phyloP scores from a whole-genome alignment of 2,113 vertebrate genomes.

The Pseudorhombus dupliciocellatus region DNA sequence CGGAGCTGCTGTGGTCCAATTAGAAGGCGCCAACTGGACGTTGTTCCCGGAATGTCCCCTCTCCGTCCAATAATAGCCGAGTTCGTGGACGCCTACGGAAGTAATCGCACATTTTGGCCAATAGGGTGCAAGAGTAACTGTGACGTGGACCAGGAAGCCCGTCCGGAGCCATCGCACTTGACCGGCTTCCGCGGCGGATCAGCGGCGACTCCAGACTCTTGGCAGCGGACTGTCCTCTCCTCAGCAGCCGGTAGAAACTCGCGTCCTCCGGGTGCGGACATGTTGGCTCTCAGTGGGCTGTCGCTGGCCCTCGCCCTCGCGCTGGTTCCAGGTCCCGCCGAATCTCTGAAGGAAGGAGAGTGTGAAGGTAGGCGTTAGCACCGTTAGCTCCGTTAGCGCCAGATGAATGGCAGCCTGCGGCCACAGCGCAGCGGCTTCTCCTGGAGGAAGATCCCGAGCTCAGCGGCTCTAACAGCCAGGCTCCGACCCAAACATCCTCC shows the following conservation, averaged over 20 bases:
- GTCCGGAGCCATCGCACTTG: slow-evolving; percentile 1
- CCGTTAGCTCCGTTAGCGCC: neutral
- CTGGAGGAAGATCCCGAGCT: neutral
- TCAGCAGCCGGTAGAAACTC: neutral
- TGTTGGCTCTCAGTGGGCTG: slow-evolving; percentile 84
- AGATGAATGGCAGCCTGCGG: neutral
- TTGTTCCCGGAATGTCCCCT: slow-evolving; percentile 50
- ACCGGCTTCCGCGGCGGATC: slow-evolving; percentile 62
- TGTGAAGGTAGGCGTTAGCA: slow-evolving; percentile 88
- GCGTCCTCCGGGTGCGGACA: slow-evolving; percentile 50
- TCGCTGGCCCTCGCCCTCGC: slow-evolving; percentile 85
- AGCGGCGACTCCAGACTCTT: slow-evolving; percentile 8
- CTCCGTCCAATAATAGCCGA: slow-evolving; percentile 60
- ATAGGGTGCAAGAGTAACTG: slow-evolving; percentile 55
- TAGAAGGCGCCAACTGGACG: slow-evolving; percentile 88
- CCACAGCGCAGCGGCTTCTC: neutral
- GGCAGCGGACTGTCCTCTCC: neutral
- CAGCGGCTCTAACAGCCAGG: too few species aligned
- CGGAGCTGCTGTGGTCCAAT: slow-evolving; percentile 80
- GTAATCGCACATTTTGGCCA: slow-evolving; percentile 64
- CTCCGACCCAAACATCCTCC: too few species aligned
- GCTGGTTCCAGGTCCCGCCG: slow-evolving; percentile 75
- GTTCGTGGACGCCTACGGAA: slow-evolving; percentile 51
- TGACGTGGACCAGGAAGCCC: slow-evolving; percentile 60
- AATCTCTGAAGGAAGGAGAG: slow-evolving; percentile 86